phyloP scores from a whole-genome alignment of 2,888 invertebrate species.

The Cryptocephalus primarius region DNA sequence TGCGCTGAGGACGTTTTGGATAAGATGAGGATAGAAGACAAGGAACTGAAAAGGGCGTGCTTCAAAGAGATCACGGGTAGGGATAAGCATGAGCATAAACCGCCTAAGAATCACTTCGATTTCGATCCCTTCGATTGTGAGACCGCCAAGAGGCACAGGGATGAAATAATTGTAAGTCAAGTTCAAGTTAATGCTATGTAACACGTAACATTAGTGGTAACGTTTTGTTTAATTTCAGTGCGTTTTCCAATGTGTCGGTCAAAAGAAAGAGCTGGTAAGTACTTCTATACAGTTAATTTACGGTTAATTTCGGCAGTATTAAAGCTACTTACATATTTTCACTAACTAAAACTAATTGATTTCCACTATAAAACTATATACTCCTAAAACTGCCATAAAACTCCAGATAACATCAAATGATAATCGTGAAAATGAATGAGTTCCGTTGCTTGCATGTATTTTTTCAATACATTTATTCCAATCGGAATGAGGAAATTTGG shows the following conservation, averaged over 20 bases:
- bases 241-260: slow-evolving; percentile 30
- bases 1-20: slow-evolving; percentile 28
- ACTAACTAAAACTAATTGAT: too few relatives aligned
- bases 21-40: slow-evolving; percentile 22
- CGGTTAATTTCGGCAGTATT: too few relatives aligned
- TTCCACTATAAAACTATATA: too few relatives aligned
- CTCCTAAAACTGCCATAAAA: too few relatives aligned
- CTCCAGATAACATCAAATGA: too few relatives aligned
- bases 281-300: not conserved
- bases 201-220: not conserved
- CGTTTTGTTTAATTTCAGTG: slow-evolving; percentile 27
- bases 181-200: slow-evolving; percentile 18
- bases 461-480: too few relatives aligned
- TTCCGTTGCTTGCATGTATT: too few relatives aligned
- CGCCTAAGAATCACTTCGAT: slow-evolving; percentile 2
- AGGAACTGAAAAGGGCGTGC: slow-evolving; percentile 25
- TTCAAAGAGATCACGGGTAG: slow-evolving; percentile 26
- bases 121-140: slow-evolving; percentile 33
- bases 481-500: too few relatives aligned
- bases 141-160: slow-evolving; percentile 26
- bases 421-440: not conserved
- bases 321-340: too few relatives aligned
- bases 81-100: slow-evolving; percentile 15
- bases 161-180: slow-evolving; percentile 29
- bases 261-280: slow-evolving; percentile 32